phyloP scores from a whole-genome alignment of 2,888 invertebrate species.

The Metopia argyrocephala region DNA sequence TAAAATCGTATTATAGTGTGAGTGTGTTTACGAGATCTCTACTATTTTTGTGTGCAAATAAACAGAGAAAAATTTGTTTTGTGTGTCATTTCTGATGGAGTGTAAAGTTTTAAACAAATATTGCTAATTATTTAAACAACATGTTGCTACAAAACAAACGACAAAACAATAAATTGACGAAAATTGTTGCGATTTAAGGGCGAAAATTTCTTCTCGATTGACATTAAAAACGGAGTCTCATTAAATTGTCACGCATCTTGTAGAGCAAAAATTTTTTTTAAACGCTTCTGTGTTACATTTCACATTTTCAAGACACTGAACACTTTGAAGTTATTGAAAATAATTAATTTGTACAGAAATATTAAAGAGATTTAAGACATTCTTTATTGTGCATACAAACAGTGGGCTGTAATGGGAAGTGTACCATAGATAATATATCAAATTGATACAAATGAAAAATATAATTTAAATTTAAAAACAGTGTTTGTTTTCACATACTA shows the following conservation, averaged over 20 bases:
- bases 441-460: no score
- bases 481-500: no score
- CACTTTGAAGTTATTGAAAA: conserved; percentile 44
- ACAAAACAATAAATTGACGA: conserved; percentile 6
- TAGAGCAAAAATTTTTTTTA: conserved; percentile 51
- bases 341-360: conserved; percentile 1
- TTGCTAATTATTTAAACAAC: conserved; percentile 59
- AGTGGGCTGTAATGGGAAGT: background rate
- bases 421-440: no score
- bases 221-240: conserved; percentile 69
- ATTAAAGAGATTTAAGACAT: conserved; percentile 40
- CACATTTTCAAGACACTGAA: conserved; percentile 55
- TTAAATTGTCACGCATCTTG: conserved; percentile 78
- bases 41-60: background rate
- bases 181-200: background rate
- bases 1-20: no score
- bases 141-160: conserved; percentile 19
- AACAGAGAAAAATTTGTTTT: conserved; percentile 41
- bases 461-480: no score
- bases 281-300: conserved; percentile 16
- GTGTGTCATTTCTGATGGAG: conserved; percentile 74
- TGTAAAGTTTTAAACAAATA: conserved; percentile 66
- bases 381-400: no score
- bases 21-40: no score
- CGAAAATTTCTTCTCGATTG: conserved; percentile 55